Evolutionary conservation across 2,888 invertebrate genomes (phyloP).

Genomic region (Pterostichus niger): DNA sequence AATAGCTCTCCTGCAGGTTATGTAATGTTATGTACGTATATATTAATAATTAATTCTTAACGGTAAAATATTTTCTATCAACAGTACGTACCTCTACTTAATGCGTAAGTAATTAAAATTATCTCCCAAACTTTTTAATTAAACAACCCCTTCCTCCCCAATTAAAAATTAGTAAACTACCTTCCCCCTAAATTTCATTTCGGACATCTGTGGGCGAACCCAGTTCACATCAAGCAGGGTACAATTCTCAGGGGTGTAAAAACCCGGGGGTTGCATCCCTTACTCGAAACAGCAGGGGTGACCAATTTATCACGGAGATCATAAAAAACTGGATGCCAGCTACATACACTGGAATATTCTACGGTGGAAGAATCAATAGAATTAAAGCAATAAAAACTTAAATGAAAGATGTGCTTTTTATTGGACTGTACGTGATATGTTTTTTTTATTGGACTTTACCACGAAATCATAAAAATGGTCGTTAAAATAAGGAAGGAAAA

Average conservation of each 20-base stretch:
- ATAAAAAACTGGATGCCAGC: slow-evolving; percentile 54
- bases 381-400: slow-evolving; percentile 19
- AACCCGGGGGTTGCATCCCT: slow-evolving; percentile 4
- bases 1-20: no score
- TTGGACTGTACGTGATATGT: neutral
- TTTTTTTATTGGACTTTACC: neutral
- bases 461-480: slow-evolving; percentile 2
- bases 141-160: slow-evolving; percentile 22
- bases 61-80: neutral
- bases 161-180: slow-evolving; percentile 40
- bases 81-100: neutral
- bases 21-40: no score
- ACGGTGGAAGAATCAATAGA: slow-evolving; percentile 24
- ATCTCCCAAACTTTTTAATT: slow-evolving; percentile 43
- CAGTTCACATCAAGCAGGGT: slow-evolving; percentile 8
- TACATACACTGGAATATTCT: slow-evolving; percentile 38
- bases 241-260: slow-evolving; percentile 34
- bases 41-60: neutral
- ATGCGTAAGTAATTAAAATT: slow-evolving; percentile 37
- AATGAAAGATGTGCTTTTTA: slow-evolving; percentile 36
- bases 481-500: no score
- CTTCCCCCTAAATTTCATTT: neutral
- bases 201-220: slow-evolving; percentile 25
- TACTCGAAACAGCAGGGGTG: neutral
- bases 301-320: slow-evolving; percentile 58